Evolutionary conservation across 2,888 invertebrate genomes (phyloP), one percentile per base, ranked within the genome.

Genomic region (Callinectes sapidus): DNA sequence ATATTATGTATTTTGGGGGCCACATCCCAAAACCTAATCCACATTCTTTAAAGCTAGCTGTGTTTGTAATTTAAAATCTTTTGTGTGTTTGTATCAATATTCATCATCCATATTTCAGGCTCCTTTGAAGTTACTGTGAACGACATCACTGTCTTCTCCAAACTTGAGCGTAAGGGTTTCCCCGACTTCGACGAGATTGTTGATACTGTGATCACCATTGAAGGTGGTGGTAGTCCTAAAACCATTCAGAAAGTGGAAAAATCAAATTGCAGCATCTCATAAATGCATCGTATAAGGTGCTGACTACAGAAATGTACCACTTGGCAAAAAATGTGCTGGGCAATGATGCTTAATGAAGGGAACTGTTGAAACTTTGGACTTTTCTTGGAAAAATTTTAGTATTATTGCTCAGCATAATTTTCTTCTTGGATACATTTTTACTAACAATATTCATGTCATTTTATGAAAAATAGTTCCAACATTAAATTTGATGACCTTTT

Each of bases 111-210:
- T 8, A 77, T 66, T 81, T 35, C 90, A 94, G 92, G 61, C 32
- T 93, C 91, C 0, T 94, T 94, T 85, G 94, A 94, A 61, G 92
- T 94, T 39, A 94, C 92, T 16, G 89, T 94, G 48, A 77, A 94
- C 90, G 92, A 81, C n/a, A 87, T 42, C 32, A 14, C 90, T 14
- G 42, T 88, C 81, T 93, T 91, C 88, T 94, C 94, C 32, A 94
- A 94, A 90, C 87, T 93, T 35, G 90, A 87, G 14, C 55, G 90
- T 32, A 91, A 92, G 5, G 90, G n/a, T 42, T 94, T 94, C 86
- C 94, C 94, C 28, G 90, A 92, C 55, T 93, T 91, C 48, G 90
- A 91, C 1, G 94, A 94, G 77, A 77, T 91, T 66, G 94, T 92
- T 14, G 87, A 39, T 86, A 48, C 61, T 54, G 90, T 93, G 55